Evolutionary conservation across 2,797 vertebrate genomes (phyloP).

Genomic region (Nothura maculosa): DNA sequence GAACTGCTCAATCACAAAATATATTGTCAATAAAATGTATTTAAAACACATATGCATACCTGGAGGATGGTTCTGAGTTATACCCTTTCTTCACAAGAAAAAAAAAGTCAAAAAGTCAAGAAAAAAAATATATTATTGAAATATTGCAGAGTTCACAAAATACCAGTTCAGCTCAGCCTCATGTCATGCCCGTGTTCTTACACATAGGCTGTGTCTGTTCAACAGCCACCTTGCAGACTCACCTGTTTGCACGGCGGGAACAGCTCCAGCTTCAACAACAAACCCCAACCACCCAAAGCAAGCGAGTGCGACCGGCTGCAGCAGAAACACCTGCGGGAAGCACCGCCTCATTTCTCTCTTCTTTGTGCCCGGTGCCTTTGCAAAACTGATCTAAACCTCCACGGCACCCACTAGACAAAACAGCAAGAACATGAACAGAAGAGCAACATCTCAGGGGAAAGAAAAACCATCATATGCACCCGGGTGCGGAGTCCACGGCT

Average conservation of each 20-base stretch:
- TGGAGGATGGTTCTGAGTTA: neutral
- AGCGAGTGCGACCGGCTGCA: neutral
- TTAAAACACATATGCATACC: neutral
- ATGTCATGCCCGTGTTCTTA: neutral
- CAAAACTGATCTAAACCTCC: neutral
- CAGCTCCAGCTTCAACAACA: neutral
- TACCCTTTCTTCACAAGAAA: neutral
- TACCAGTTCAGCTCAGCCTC: neutral
- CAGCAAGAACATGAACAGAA: neutral
- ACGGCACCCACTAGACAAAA: neutral
- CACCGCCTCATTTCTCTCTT: neutral
- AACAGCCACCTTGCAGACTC: neutral
- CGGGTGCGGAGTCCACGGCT: neutral
- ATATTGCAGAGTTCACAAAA: neutral
- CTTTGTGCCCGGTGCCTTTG: neutral
- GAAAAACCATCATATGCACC: neutral
- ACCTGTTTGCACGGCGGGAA: neutral
- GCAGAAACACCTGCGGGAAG: neutral
- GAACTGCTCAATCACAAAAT: neutral
- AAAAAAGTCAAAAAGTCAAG: neutral
- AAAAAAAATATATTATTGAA: neutral
- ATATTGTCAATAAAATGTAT: neutral
- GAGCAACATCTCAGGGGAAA: neutral
- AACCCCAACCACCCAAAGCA: neutral
- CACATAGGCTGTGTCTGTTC: fast-evolving